These are phyloP conservation scores for Papilio elwesi DNA, from an alignment of 2,888 invertebrate species.

Conservation along the genomic window DNA sequence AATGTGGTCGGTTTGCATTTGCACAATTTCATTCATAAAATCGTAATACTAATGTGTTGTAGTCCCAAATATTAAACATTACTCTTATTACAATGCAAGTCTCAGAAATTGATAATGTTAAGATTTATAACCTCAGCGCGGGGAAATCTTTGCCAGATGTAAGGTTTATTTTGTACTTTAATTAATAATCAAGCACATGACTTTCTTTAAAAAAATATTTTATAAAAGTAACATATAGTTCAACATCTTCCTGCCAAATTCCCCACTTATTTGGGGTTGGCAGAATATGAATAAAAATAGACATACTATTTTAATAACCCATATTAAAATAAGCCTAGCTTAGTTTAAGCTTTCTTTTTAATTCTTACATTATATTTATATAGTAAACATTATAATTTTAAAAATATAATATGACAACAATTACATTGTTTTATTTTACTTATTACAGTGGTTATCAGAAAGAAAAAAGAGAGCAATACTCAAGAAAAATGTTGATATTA, in stretches of 20 bases:
- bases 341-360: no score
- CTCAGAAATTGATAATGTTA: conserved; percentile 96
- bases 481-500: conserved; percentile 95
- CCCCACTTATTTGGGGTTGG: no score
- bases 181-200: conserved; percentile 31
- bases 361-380: no score
- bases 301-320: no score
- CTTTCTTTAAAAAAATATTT: neutral
- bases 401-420: neutral
- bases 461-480: conserved; percentile 91
- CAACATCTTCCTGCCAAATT: no score
- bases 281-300: no score
- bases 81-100: conserved; percentile 89
- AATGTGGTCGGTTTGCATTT: neutral
- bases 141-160: conserved; percentile 99
- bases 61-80: neutral
- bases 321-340: no score
- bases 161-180: conserved; percentile 67
- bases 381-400: no score
- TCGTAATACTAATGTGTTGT: neutral
- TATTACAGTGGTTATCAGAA: conserved; percentile 92
- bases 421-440: conserved; percentile 3
- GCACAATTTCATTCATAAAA: neutral
- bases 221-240: no score
- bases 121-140: conserved; percentile 98